phyloP scores from a whole-genome alignment of 2,797 vertebrate species.

The Ctenochaetus hawaiiensis region DNA sequence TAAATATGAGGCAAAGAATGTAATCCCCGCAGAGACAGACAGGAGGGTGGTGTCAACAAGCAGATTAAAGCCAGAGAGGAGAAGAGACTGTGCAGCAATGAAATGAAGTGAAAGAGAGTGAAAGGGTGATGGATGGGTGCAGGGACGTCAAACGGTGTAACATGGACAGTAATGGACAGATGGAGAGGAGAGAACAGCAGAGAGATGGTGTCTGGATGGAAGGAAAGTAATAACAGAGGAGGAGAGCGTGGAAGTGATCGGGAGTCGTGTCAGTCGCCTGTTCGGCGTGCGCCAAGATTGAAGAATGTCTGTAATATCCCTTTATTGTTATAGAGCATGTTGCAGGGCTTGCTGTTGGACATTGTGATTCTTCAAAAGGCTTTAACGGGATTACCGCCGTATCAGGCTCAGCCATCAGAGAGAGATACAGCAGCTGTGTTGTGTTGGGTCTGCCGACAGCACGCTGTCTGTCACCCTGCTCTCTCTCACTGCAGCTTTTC shows the following conservation, averaged over 20 bases:
- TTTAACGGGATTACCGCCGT: slow-evolving; percentile 80
- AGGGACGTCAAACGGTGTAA: slow-evolving; percentile 53
- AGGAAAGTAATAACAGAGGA: slow-evolving; percentile 60
- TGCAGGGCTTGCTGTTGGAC: slow-evolving; percentile 71
- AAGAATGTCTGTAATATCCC: slow-evolving; percentile 82
- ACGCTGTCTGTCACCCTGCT: slow-evolving; percentile 50
- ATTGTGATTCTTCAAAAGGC: slow-evolving; percentile 80
- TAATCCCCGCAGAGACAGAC: slow-evolving; percentile 34
- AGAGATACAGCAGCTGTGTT: slow-evolving; percentile 65
- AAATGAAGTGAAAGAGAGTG: slow-evolving; percentile 42
- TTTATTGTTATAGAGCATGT: slow-evolving; percentile 80
- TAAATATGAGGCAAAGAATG: slow-evolving; percentile 44
- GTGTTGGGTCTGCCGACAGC: slow-evolving; percentile 58
- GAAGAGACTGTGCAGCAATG: slow-evolving; percentile 36
- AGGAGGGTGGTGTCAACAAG: slow-evolving; percentile 46
- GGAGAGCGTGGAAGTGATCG: slow-evolving; percentile 37
- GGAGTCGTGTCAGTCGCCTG: slow-evolving; percentile 47
- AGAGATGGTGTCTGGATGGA: slow-evolving; percentile 47
- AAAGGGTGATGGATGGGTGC: slow-evolving; percentile 58
- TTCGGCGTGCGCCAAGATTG: slow-evolving; percentile 48
- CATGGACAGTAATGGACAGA: slow-evolving; percentile 67
- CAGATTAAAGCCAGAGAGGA: slow-evolving; percentile 46
- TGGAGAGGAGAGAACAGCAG: slow-evolving; percentile 36
- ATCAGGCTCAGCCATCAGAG: slow-evolving; percentile 75
- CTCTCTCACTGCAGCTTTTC: slow-evolving; percentile 39